Evolutionary conservation across 1,140 invertebrate genomes (phyloP).

Genomic region (Drosophila subpulchrella): DNA sequence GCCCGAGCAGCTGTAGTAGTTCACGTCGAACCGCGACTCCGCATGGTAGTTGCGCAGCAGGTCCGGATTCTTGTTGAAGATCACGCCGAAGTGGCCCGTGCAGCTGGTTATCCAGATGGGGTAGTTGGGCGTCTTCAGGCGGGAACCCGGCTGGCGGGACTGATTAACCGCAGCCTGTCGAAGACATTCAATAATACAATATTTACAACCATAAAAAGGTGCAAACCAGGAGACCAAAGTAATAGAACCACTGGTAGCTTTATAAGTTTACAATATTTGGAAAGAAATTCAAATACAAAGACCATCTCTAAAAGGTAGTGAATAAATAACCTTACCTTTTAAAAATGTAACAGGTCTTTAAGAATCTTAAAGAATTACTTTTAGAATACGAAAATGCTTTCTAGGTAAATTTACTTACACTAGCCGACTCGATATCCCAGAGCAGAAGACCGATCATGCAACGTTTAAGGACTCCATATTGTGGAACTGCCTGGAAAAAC

Average conservation of each 20-base stretch:
- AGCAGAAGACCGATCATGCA: slow-evolving; percentile 90
- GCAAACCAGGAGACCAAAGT: no score
- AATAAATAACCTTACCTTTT: no score
- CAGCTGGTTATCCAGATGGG: slow-evolving; percentile 92
- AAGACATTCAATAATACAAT: not conserved
- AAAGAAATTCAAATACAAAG: no score
- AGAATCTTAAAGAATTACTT: no score
- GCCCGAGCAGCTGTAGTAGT: slow-evolving; percentile 91
- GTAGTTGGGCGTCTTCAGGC: slow-evolving; percentile 92
- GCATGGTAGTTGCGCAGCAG: slow-evolving; percentile 93
- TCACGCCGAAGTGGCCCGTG: slow-evolving; percentile 90
- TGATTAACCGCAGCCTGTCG: slow-evolving; percentile 59
- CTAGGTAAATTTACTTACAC: no score
- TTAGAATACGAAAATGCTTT: no score
- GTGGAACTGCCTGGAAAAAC: slow-evolving; percentile 88
- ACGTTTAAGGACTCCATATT: slow-evolving; percentile 89
- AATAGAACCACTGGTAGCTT: no score
- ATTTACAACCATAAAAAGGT: no score
- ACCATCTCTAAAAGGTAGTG: no score
- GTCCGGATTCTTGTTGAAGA: slow-evolving; percentile 93
- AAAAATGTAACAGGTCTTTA: no score
- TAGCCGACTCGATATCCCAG: slow-evolving; percentile 86
- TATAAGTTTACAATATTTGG: not conserved
- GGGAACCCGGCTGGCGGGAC: slow-evolving; percentile 88
- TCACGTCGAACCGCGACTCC: slow-evolving; percentile 91